phyloP scores from a whole-genome alignment of 2,888 invertebrate species.

The Trachelus iudaicus region DNA sequence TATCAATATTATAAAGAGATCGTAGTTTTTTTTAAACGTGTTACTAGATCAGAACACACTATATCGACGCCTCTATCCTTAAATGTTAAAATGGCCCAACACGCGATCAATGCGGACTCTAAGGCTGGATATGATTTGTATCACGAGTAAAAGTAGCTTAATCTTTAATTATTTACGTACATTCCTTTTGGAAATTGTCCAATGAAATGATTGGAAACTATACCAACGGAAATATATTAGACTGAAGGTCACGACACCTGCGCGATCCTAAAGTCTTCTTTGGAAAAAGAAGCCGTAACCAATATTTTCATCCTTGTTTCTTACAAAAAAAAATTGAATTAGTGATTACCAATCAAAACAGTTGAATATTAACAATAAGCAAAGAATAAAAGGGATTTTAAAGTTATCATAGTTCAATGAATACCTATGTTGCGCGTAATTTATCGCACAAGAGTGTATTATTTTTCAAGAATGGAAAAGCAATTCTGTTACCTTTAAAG shows the following conservation, averaged over 20 bases:
- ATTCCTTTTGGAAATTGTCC: neutral
- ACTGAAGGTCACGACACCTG: neutral
- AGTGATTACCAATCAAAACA: neutral
- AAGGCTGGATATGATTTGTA: neutral
- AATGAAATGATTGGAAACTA: neutral
- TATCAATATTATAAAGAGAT: neutral
- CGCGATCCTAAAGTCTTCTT: neutral
- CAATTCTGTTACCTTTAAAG: neutral
- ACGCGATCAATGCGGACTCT: neutral
- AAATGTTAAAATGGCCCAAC: neutral
- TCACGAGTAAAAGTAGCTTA: neutral
- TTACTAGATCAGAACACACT: neutral
- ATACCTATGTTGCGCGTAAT: neutral
- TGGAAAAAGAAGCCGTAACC: neutral
- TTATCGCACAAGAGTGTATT: neutral
- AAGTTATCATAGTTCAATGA: neutral
- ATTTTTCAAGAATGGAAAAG: neutral
- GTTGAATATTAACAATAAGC: neutral
- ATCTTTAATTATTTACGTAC: neutral
- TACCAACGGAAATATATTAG: neutral
- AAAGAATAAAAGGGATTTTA: neutral
- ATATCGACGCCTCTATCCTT: neutral
- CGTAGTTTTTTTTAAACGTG: neutral
- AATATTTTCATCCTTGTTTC: neutral
- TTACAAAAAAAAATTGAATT: neutral